Evolutionary conservation across 2,888 invertebrate species (phyloP), one percentile per base, ranked within the genome.

Genomic region (Eupithecia vulgata): DNA sequence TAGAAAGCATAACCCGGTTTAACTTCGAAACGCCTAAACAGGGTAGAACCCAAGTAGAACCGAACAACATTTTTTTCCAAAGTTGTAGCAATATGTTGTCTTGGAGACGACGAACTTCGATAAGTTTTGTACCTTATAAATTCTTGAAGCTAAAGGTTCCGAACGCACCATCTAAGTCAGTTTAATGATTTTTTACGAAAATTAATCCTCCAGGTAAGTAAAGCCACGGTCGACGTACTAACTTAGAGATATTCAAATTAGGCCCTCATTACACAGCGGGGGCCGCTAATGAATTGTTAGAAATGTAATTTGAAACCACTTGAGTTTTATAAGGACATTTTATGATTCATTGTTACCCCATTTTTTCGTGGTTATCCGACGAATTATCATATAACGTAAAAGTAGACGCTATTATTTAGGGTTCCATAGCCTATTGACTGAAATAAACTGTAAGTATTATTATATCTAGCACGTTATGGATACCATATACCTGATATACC

Each of bases 191-290:
- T 52, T 57, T 57, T 12, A 25, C 52, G 12, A 12, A 25, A 57
- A 57, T 25, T 57, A 13, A 57, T 13, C 21, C 57, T 25, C 57
- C 12, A 25, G 1, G 12, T 5, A 21, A 65, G 40, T 34, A 37
- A 52, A 64, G 6, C 65, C 37, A n/a, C 40, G 13, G 21, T 6
- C 65, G 34, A 10, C 37, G 12, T 37, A n/a, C 37, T 65, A 88
- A 85, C 59, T 83, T 82, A 81, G 84, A 91, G 87, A 90, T 90
- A 92, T 92, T 90, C 88, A 91, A 91, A 91, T 90, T 81, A 89
- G 84, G 82, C 76, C 82, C 87, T 88, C 88, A 88, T 91, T 90
- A 91, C 89, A 85, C 81, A 77, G 81, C 83, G 78, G 83, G 85
- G 83, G 82, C 81, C 83, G 82, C 83, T 89, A 90, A 89, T 89